phyloP scores from a whole-genome alignment of 2,113 vertebrate species.

The Furnarius figulus region DNA sequence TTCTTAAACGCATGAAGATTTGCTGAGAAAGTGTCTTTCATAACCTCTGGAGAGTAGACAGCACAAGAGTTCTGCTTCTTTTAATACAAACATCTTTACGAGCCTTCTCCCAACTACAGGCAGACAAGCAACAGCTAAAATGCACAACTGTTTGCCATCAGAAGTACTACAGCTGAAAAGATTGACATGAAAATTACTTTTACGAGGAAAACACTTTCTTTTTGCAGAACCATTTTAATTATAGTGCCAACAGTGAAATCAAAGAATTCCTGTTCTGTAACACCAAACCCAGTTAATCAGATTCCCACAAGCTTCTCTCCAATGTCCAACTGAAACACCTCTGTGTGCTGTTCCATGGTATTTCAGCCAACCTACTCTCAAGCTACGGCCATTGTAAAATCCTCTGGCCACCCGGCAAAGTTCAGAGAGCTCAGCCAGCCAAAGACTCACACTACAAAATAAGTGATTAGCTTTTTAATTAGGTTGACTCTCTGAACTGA shows the following conservation, averaged over 20 bases:
- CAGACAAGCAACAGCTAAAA: background rate
- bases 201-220: background rate
- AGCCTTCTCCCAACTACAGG: background rate
- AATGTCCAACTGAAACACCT: background rate
- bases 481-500: background rate
- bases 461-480: background rate
- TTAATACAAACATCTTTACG: background rate
- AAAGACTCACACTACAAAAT: background rate
- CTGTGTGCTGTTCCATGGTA: background rate
- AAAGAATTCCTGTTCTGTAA: background rate
- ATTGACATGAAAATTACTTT: background rate
- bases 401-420: background rate
- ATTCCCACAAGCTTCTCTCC: background rate
- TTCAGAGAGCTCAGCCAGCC: background rate
- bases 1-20: conserved; percentile 20
- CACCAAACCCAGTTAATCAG: background rate
- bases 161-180: background rate
- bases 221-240: background rate
- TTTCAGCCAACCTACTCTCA: background rate
- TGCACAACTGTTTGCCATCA: background rate
- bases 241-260: background rate
- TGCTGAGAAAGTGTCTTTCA: conserved; percentile 2
- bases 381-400: background rate
- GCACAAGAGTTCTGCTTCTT: background rate
- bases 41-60: conserved; percentile 11